Base-by-base conservation (phyloP, 2,797 vertebrate species). In the Liparis tanakae region DNA sequence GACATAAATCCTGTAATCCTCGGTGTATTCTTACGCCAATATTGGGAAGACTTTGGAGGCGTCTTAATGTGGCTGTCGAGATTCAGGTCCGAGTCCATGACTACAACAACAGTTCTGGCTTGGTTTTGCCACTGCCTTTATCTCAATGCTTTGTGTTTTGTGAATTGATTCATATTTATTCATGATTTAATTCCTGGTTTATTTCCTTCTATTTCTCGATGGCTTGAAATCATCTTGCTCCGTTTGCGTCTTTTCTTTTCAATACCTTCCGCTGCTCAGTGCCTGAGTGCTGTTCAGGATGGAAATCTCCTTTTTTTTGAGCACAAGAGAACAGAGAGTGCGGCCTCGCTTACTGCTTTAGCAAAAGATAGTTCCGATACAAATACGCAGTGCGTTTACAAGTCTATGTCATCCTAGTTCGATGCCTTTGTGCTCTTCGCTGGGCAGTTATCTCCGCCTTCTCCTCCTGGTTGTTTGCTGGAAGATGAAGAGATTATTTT, bases 311-410 rank as follows among this genome's bases (percentile, higher is more conserved):
- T 30, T 30, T 4, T 30, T 30, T 41, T 74, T 72, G 78, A 67
- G 69, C 72, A 56, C 10, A 41, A 57, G 22, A 53, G 34, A 61
- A 51, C 0, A 13, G 53, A 65, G 37, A 50, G 70, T 10, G 15
- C 33, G 20, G 20, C 37, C 41, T 39, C 33, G 33, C 39, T 58
- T 36, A 50, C 1, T 7, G 17, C 66, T 79, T 78, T 30, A 64
- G 30, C 54, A 9, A 61, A 54, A 37, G 53, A 43, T 4, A 22
- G 63, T 56, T 70, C 15, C 30, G 20, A 13, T 83, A 79, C 30
- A 59, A 78, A 81, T 83, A 46, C 59, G 58, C 67, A 37, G 15
- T 36, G 57, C 67, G 61, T 30, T 82, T 72, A 78, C 65, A 53
- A 30, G 54, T 1, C 5, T 3, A 10, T 65, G 39, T 51, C 55